Evolutionary conservation across 2,888 invertebrate genomes (phyloP), one percentile per base, ranked within the genome.

Genomic region (Bellardia bayeri): DNA sequence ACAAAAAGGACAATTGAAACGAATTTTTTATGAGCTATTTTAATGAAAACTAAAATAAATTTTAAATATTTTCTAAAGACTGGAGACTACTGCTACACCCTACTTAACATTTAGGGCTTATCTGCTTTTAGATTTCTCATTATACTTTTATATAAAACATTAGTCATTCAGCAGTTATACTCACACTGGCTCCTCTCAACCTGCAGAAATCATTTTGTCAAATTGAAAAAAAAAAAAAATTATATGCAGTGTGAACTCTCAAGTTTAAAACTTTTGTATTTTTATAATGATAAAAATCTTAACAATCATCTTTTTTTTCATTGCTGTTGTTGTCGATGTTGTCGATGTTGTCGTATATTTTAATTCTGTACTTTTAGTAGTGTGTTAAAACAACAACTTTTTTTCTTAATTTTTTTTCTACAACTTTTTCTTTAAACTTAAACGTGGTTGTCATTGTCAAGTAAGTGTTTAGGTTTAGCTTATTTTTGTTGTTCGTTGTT

Each of bases 221-320:
- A 80, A 80, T 81, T 74, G 80, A 63, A 61, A 42, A 71, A 54
- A 40, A 37, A 45, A 23, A 72, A 74, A 61, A 85, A 74, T 63
- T 76, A 81, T 86, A 86, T 87, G 87, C 87, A 87, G 87, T 89
- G 87, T 89, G 89, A 89, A 87, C 87, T 90, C 87, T 90, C 89
- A 89, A 90, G 90, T 91, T 90, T 89, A 88, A 89, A 89, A 89
- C 88, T 89, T 89, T 82, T 88, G 81, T 88, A 84, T 85, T 87
- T 87, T 85, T 87, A 82, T 82, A 85, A 71, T 79, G 87, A 87
- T 87, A 87, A 87, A 87, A 87, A 87, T 87, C 87, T 87, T 87
- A 87, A 87, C 87, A 85, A 87, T 87, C 87, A 87, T 87, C 79
- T 81, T 83, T 83, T 83, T 83, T 76, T 74, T 83, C 82, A 71